A percentile compares a stretch with the other conserved stretches of the same genome.
These are phyloP conservation scores for Sapajus apella DNA, from an alignment of 2,113 vertebrate species.

Conservation along the genomic window DNA sequence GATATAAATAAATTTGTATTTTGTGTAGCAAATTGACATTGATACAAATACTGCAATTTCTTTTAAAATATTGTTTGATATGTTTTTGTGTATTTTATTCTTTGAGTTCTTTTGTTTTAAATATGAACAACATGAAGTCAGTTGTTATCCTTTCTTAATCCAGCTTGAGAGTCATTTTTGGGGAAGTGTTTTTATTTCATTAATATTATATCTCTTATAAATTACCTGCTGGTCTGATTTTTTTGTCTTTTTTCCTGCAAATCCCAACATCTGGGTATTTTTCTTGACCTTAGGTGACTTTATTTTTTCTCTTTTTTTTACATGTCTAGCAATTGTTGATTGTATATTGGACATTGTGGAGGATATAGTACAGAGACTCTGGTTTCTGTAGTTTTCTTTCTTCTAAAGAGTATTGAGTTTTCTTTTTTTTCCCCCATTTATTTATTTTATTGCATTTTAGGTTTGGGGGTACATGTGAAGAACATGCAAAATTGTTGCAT, in stretches of 20 bases:
- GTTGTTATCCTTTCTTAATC: neutral
- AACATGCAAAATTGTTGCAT: too few relatives aligned
- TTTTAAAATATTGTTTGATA: neutral
- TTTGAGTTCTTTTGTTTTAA: slow-evolving; percentile 4
- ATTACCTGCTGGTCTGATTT: neutral
- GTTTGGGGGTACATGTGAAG: too few relatives aligned
- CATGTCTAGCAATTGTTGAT: neutral
- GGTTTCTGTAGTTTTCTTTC: neutral
- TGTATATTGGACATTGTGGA: neutral
- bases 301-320: neutral
- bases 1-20: neutral
- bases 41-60: neutral
- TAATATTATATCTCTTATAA: neutral
- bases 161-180: neutral
- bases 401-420: neutral
- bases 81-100: neutral
- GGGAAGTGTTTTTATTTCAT: neutral
- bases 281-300: neutral
- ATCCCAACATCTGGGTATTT: neutral
- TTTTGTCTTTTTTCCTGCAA: neutral
- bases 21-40: neutral
- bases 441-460: too few relatives aligned
- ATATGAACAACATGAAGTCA: neutral
- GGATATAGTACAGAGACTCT: neutral
- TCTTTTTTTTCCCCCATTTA: neutral